Base-by-base conservation (phyloP, 2,113 vertebrate species). In the Cyprinodon tularosa region DNA sequence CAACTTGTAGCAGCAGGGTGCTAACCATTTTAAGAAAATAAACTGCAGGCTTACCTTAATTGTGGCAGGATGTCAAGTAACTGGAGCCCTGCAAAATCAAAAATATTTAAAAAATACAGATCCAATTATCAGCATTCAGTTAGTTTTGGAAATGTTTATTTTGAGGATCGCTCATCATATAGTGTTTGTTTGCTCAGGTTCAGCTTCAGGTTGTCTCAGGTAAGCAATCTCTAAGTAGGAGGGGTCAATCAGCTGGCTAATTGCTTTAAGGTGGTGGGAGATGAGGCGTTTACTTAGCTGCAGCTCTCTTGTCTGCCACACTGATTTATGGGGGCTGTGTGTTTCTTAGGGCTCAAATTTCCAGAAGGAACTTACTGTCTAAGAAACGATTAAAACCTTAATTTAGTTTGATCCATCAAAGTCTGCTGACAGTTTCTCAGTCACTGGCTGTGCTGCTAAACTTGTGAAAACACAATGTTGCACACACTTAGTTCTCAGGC, bases 21-120 rank as follows among this genome's bases (percentile, higher is more conserved):
- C 14, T 57, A 53, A 57, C 20, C 20, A 57, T 14, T 53, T 53
- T 57, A 3, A 57, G 8, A n/a, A 57, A 57, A 6, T n/a, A 57
- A n/a, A 57, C 50, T 57, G 50, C 50, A 68, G n/a, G 15, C 95
- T 95, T 93, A 99, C 98, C 96, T 95, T 57, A 99, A 93, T 79
- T 97, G 96, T 20, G 95, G 96, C 83, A 99, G 93, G 57, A 96
- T 71, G 81, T 97, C 96, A 93, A 99, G 92, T 47, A 99, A 88
- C 80, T 98, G 97, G 78, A 99, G 95, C 45, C 98, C 98, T 99
- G 74, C 50, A 72, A 78, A 0, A 62, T 45, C 20, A 88, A 22
- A 78, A 62, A 40, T 66, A 80, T 76, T 11, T 71, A 88, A 76
- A 77, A 36, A 77, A 36, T n/a, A 78, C 64, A 83, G 14, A 0